A percentile compares a stretch with the other conserved stretches of the same genome.
Evolutionary conservation across 1,140 invertebrate genomes (phyloP).

Genomic region (Sycophaga agraensis): DNA sequence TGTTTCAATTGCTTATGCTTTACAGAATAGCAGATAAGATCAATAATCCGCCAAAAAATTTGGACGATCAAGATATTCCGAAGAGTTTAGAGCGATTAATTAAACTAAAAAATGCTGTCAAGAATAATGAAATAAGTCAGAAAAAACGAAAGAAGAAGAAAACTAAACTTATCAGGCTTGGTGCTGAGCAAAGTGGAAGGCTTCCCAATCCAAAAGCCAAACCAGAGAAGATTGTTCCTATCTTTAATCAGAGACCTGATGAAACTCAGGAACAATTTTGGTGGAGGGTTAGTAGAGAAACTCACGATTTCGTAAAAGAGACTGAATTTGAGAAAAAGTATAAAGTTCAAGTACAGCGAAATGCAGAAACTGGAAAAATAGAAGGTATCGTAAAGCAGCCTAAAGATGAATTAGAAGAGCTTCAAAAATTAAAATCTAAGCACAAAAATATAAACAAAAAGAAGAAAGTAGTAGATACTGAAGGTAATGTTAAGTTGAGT

Average conservation of each 20-base stretch:
- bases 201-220: constrained; percentile 43
- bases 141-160: constrained; percentile 36
- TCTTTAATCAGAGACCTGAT: constrained; percentile 55
- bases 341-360: constrained; percentile 57
- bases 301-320: constrained; percentile 57
- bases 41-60: constrained; percentile 66
- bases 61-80: constrained; percentile 68
- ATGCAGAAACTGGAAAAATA: constrained; percentile 56
- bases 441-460: constrained; percentile 49
- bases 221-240: constrained; percentile 54
- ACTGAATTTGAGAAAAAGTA: constrained; percentile 62
- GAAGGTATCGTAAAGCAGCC: constrained; percentile 52
- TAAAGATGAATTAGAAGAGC: constrained; percentile 56
- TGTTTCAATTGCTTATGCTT: constrained; percentile 34
- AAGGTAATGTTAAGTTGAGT: constrained; percentile 42
- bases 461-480: constrained; percentile 47
- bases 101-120: constrained; percentile 59
- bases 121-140: constrained; percentile 39
- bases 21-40: constrained; percentile 67
- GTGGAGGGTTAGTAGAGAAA: constrained; percentile 56
- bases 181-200: constrained; percentile 13
- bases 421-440: constrained; percentile 50
- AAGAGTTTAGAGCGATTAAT: constrained; percentile 64
- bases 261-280: constrained; percentile 57
- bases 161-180: constrained; percentile 40